Conservation (phyloP, 92 coral and sea anemone species). For the Galaxea fascicularis region DNA sequence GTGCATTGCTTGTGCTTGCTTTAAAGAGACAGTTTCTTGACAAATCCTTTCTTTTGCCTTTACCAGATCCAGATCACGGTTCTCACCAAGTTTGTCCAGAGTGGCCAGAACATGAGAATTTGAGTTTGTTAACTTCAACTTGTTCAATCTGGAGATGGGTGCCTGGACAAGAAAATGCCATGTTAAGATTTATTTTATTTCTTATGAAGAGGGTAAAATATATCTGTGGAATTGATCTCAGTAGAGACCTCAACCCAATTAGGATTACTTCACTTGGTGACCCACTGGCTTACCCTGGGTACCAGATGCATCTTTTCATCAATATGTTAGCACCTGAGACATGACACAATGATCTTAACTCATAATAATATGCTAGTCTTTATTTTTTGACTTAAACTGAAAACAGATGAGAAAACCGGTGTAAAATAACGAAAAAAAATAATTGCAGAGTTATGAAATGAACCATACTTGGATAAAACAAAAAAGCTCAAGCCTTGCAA, state of each 20-base stretch:
- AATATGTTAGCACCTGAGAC: background rate
- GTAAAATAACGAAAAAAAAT: background rate
- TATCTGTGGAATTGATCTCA: background rate
- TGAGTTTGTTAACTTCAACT: slow-evolving; percentile 51
- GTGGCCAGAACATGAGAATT: slow-evolving; percentile 36
- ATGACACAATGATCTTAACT: background rate
- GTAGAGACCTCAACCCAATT: background rate
- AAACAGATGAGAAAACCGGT: no score
- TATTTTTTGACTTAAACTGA: background rate
- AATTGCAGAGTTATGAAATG: background rate
- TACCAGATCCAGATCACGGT: slow-evolving; percentile 26
- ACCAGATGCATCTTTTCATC: background rate
- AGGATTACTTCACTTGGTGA: background rate
- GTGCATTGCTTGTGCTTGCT: slow-evolving; percentile 25
- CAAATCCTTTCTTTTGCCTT: slow-evolving; percentile 33
- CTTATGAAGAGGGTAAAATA: background rate
- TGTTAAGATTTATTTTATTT: background rate
- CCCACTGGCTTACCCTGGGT: background rate
- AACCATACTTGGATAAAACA: background rate
- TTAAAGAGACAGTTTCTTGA: slow-evolving; percentile 18
- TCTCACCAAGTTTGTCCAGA: slow-evolving; percentile 55
- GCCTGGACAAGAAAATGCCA: slow-evolving; percentile 27
- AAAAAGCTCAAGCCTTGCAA: background rate
- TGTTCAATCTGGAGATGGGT: slow-evolving; percentile 42
- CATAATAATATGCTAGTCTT: background rate